A percentile compares a stretch with the other conserved stretches of the same genome.
Conservation (phyloP, 2,113 vertebrate genomes). For the Chrysemys picta region DNA sequence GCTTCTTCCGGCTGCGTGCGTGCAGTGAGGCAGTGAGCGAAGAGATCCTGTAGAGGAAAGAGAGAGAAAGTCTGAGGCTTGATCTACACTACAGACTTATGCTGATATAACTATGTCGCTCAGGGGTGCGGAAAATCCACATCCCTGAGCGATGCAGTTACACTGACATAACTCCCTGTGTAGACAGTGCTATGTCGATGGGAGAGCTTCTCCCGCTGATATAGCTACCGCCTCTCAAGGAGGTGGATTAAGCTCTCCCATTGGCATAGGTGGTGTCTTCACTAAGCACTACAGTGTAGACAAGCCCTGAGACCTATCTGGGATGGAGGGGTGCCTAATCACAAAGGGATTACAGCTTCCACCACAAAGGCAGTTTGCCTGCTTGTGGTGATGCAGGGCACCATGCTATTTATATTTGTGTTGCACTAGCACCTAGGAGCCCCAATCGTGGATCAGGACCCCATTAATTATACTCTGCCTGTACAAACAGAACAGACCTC, state of each 20-base stretch:
- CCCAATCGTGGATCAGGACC: neutral
- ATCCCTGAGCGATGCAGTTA: too few relatives aligned
- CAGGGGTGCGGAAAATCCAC: too few relatives aligned
- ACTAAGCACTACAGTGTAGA: neutral
- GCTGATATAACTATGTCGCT: neutral
- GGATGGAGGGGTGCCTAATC: neutral
- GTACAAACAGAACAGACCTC: neutral
- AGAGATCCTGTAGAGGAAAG: conserved; percentile 83
- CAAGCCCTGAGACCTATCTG: neutral
- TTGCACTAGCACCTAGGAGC: fast-evolving
- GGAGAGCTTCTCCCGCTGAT: too few relatives aligned
- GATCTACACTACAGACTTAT: neutral
- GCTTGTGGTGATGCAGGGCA: neutral
- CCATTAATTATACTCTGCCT: neutral
- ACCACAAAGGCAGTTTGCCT: neutral
- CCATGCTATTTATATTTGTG: neutral
- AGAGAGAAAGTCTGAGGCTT: neutral
- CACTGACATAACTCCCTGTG: neutral
- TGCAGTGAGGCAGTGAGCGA: conserved; percentile 88
- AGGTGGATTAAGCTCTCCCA: neutral
- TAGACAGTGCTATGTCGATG: too few relatives aligned
- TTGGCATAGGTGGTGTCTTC: neutral
- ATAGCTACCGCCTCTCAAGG: too few relatives aligned
- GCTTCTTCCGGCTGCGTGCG: conserved; percentile 79
- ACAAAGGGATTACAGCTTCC: neutral